A percentile compares a stretch with the other conserved stretches of the same genome.
phyloP scores from a whole-genome alignment of 2,888 invertebrate genomes.

The Acrocyrtus sp. region DNA sequence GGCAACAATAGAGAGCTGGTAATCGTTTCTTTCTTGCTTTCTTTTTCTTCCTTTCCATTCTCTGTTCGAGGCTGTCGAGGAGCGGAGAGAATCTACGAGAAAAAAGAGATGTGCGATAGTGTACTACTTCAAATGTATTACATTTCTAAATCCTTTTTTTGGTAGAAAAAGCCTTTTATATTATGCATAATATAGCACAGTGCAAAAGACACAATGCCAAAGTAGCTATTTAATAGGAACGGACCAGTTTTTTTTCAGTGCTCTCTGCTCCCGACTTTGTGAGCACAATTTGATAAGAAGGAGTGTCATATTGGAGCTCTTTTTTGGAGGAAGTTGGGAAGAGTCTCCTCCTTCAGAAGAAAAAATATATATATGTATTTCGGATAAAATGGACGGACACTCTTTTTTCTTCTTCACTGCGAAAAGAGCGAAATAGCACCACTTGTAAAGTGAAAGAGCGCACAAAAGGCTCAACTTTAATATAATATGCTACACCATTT shows the following conservation, averaged over 20 bases:
- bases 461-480: slow-evolving; percentile 23
- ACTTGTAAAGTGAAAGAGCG: slow-evolving; percentile 17
- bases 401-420: too few species aligned
- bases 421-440: slow-evolving; percentile 19
- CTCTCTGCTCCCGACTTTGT: too few species aligned
- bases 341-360: background rate
- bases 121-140: slow-evolving; percentile 17
- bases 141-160: slow-evolving; percentile 27
- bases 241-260: background rate
- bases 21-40: slow-evolving; percentile 12
- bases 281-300: slow-evolving; percentile 25
- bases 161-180: slow-evolving; percentile 6
- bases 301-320: slow-evolving; percentile 10
- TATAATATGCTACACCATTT: slow-evolving; percentile 25
- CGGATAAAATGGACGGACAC: slow-evolving; percentile 29
- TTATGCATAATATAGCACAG: slow-evolving; percentile 17
- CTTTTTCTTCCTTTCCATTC: slow-evolving; percentile 4
- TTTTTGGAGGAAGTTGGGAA: background rate
- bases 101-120: too few species aligned
- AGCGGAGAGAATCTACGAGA: too few species aligned
- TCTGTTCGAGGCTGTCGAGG: too few species aligned
- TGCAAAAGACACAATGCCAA: background rate
- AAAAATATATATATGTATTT: too few species aligned
- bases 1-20: slow-evolving; percentile 38
- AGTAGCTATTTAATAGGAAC: background rate